Base-by-base conservation (phyloP, 2,888 invertebrate species). In the Agrenia bidenticulata region DNA sequence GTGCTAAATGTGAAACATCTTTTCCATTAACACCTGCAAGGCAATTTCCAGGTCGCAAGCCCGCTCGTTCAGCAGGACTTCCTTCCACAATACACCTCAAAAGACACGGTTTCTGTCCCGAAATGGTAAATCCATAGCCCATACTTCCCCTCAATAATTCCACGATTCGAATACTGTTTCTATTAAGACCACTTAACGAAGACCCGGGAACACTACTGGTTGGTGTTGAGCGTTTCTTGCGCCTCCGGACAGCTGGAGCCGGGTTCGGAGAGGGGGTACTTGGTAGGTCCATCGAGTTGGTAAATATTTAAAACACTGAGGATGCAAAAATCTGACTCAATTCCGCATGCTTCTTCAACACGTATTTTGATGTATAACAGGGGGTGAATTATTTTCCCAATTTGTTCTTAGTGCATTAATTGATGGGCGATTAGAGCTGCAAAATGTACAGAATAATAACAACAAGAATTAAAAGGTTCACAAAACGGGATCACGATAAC, bases 61-160 rank as follows among this genome's bases (percentile, higher is more conserved):
- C 95, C 27, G 93, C 93, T 68, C 87, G 85, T 78, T 94, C 94
- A 0, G 96, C 96, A 1, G 95, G 94, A 66, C 91, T 92, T 75
- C 90, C 90, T 54, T 86, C 84, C 1, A 94, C 94, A 77, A 97
- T 95, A 77, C 93, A 94, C 59, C 94, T 94, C 64, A 97, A 85
- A 70, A 95, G 91, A 79, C 96, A 97, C 0, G 97, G 96, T 78
- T 94, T 89, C 80, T 97, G 95, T 2, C 96, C 96, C 1, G 95
- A 94, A 78, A 97, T 95, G 23, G 96, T 97, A 79, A 97, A 97
- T n/a, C 97, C 96, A 79, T 94, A 97, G 9, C 96, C 96, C 77
- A 90, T 90, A 67, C 87, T 85, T 2, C 95, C 94, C 70, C 95
- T 84, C 9, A 87, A 85, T 49, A 96, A 88, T 77, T 95, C 92